phyloP scores from a whole-genome alignment of 1,140 invertebrate genomes.

The Danaus plexippus region DNA sequence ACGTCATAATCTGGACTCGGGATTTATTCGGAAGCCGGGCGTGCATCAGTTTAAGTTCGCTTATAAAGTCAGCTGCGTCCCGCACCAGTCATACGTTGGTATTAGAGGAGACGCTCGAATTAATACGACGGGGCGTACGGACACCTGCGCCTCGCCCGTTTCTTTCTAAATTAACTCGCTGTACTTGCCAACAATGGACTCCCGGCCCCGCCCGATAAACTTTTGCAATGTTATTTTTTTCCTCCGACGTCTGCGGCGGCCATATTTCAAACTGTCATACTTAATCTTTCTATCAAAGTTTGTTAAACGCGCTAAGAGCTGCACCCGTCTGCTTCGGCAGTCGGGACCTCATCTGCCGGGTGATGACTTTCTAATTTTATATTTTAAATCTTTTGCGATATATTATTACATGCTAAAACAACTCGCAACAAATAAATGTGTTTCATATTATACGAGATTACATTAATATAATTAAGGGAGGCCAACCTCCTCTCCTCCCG shows the following conservation, averaged over 20 bases:
- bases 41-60: slow-evolving; percentile 38
- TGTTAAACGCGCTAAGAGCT: slow-evolving; percentile 59
- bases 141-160: slow-evolving; percentile 63
- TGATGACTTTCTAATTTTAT: slow-evolving; percentile 56
- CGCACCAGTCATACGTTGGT: slow-evolving; percentile 49
- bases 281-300: slow-evolving; percentile 72
- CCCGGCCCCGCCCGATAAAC: slow-evolving; percentile 38
- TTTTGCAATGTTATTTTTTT: slow-evolving; percentile 63
- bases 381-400: slow-evolving; percentile 9
- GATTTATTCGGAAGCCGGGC: slow-evolving; percentile 39
- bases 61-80: slow-evolving; percentile 52
- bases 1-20: slow-evolving; percentile 59
- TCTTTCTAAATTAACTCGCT: slow-evolving; percentile 68
- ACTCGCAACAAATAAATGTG: slow-evolving; percentile 32
- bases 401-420: not conserved
- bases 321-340: slow-evolving; percentile 45
- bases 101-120: slow-evolving; percentile 64
- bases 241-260: slow-evolving; percentile 54
- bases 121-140: slow-evolving; percentile 49
- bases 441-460: not conserved
- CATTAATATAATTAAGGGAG: no score
- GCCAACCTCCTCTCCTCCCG: no score
- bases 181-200: slow-evolving; percentile 58
- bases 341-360: slow-evolving; percentile 45
- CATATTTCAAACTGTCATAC: slow-evolving; percentile 71